phyloP scores from a whole-genome alignment of 2,888 invertebrate genomes.

The Hoplodrina ambigua region DNA sequence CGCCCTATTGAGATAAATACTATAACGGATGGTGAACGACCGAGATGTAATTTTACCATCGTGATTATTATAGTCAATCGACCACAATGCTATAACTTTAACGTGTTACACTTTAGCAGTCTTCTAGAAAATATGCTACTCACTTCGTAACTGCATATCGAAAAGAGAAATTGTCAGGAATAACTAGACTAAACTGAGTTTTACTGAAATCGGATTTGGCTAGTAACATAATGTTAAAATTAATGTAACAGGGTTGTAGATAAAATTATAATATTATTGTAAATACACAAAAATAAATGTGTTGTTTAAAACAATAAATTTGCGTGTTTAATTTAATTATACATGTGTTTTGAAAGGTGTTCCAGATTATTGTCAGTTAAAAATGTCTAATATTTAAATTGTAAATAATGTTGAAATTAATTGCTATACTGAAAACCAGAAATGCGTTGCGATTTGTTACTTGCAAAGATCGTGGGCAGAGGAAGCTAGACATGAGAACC shows the following conservation, averaged over 20 bases:
- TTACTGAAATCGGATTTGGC: constrained; percentile 36
- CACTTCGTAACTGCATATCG: not conserved
- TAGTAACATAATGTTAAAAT: constrained; percentile 52
- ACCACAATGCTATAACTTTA: constrained; percentile 16
- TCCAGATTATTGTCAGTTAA: not conserved
- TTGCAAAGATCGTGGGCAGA: constrained; percentile 22
- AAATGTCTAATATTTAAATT: constrained; percentile 3
- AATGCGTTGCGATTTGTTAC: constrained; percentile 10
- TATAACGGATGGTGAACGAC: not conserved
- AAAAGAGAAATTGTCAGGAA: not conserved
- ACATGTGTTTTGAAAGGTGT: constrained; percentile 21
- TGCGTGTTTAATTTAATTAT: constrained; percentile 51
- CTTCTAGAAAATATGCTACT: constrained; percentile 14
- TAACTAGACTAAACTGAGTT: constrained; percentile 4
- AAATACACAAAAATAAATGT: constrained; percentile 81
- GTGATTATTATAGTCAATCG: constrained; percentile 16
- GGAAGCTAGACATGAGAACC: constrained; percentile 2
- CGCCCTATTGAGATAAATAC: constrained; percentile 1
- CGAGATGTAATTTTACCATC: constrained; percentile 2
- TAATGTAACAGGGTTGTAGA: constrained; percentile 82
- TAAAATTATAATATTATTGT: constrained; percentile 70
- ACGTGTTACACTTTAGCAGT: constrained; percentile 1
- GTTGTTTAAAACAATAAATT: constrained; percentile 66
- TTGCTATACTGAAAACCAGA: constrained; percentile 21
- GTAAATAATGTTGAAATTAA: constrained; percentile 12